Percentiles rank a stretch among this genome's conserved stretches.
Evolutionary conservation across 1,140 invertebrate species (phyloP).

Genomic region (Bathynomus jamesi): DNA sequence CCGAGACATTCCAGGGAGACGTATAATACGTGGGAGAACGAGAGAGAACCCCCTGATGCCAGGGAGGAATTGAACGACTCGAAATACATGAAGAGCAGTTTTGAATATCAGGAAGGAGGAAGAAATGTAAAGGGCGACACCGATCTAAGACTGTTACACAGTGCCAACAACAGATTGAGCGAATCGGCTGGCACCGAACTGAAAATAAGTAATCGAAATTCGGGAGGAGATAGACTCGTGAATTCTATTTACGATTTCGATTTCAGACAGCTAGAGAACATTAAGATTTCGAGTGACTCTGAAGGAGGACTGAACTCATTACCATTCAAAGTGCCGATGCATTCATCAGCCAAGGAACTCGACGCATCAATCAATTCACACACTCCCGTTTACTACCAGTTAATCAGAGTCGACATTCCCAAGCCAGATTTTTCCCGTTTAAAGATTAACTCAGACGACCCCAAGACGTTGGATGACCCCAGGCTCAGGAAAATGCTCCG

Average conservation of each 20-base stretch:
- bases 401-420: slow-evolving; percentile 58
- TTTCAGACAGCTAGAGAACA: slow-evolving; percentile 48
- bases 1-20: background rate
- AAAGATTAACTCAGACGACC: slow-evolving; percentile 59
- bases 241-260: slow-evolving; percentile 56
- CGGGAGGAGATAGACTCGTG: slow-evolving; percentile 14
- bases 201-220: slow-evolving; percentile 5
- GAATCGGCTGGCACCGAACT: too few species aligned
- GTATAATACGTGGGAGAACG: slow-evolving; percentile 18
- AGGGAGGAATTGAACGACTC: slow-evolving; percentile 3
- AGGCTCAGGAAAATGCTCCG: slow-evolving; percentile 24
- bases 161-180: slow-evolving; percentile 7
- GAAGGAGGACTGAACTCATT: slow-evolving; percentile 51
- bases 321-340: slow-evolving; percentile 66
- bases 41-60: background rate
- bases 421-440: slow-evolving; percentile 64
- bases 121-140: slow-evolving; percentile 25
- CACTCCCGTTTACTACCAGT: slow-evolving; percentile 61
- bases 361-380: slow-evolving; percentile 69
- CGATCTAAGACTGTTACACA: slow-evolving; percentile 30
- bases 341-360: slow-evolving; percentile 72
- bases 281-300: slow-evolving; percentile 7
- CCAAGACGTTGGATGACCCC: slow-evolving; percentile 48
- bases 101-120: slow-evolving; percentile 12
- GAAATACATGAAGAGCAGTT: too few species aligned